phyloP scores from a whole-genome alignment of 23 tunicate genomes.

The Aplidium turbinatum region DNA sequence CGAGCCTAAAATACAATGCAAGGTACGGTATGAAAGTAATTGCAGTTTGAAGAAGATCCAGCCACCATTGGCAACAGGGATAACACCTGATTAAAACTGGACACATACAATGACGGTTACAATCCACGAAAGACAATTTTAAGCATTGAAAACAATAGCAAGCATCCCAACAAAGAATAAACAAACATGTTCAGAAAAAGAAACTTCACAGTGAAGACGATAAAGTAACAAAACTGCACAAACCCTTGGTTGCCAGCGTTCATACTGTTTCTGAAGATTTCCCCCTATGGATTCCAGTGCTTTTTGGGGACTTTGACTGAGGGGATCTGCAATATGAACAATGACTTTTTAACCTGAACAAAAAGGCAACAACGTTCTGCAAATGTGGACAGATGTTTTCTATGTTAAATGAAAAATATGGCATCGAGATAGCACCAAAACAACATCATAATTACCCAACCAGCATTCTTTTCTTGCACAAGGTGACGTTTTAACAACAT shows the following conservation, averaged over 20 bases:
- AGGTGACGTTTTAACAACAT: constrained; percentile 90
- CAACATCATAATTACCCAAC: constrained; percentile 67
- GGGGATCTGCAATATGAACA: constrained; percentile 47
- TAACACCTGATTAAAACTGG: no score
- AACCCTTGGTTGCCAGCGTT: constrained; percentile 94
- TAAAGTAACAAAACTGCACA: no score
- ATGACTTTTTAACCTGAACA: no score
- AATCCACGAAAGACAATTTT: no score
- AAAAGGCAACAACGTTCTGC: no score
- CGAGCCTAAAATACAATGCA: constrained; percentile 53
- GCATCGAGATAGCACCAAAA: no score
- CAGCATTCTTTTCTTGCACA: constrained; percentile 97
- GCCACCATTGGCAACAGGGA: no score
- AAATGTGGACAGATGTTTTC: no score
- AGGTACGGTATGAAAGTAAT: background rate
- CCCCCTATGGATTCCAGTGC: constrained; percentile 78
- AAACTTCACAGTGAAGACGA: background rate
- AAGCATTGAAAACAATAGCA: no score
- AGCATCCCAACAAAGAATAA: no score
- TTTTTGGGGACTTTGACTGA: constrained; percentile 80
- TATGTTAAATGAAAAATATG: no score
- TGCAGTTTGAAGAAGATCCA: background rate
- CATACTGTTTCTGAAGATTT: constrained; percentile 78
- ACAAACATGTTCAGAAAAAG: background rate
- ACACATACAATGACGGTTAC: no score